Evolutionary conservation across 2,888 invertebrate genomes (phyloP), one percentile per base, ranked within the genome.

Genomic region (Galeopsomyia nigrocyanea): DNA sequence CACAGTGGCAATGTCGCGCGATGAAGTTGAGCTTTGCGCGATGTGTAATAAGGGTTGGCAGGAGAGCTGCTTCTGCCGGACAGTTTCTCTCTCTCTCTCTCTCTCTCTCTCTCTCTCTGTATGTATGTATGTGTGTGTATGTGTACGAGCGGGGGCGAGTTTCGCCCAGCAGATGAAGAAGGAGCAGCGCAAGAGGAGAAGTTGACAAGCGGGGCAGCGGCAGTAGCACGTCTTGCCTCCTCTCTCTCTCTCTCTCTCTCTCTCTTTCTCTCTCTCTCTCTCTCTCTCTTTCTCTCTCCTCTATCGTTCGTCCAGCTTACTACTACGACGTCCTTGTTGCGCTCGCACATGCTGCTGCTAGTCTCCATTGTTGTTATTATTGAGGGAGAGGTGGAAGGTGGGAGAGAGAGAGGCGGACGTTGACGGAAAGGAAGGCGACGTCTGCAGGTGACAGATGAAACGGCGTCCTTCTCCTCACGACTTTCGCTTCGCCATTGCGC

Each of bases 381-480:
- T 83, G 63, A 56, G 75, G 76, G 76, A 75, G 79, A 70, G 75
- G 78, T 75, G 76, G 77, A 75, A 76, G 75, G 78, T 71, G 75
- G 78, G 75, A 77, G 76, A 74, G 79, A 77, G 79, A 77, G 81
- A 82, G 83, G 81, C 83, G 83, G 81, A 83, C 81, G 86, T 84
- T 86, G 85, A 86, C 85, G 85, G 85, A 86, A 86, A 86, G 86
- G 84, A 86, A 85, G 84, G 84, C 85, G 84, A 84, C 85, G 86
- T 86, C 86, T 86, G 86, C 85, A 85, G 85, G 86, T 86, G 86
- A 86, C 86, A 86, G 85, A 86, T 86, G 86, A 86, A 86, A 86
- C 85, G 81, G 83, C 82, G 78, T 78, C 78, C 79, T 79, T 71
- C 76, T 79, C 80, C 51, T 49, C 9, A 10, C 51, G 47, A 21